These are phyloP conservation scores for Thereva nobilitata DNA, from an alignment of 2,888 invertebrate species.

Conservation along the genomic window DNA sequence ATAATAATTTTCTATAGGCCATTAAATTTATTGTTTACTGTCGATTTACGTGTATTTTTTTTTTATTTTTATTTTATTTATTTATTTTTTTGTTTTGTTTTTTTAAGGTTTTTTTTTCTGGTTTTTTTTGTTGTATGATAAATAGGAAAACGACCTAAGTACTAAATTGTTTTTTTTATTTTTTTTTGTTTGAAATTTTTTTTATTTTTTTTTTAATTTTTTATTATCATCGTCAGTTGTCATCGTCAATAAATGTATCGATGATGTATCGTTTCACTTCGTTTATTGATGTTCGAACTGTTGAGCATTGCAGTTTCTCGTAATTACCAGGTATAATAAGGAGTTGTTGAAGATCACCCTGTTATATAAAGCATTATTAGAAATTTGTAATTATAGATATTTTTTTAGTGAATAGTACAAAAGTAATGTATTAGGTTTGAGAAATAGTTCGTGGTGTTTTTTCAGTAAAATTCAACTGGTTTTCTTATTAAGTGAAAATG, in stretches of 20 bases:
- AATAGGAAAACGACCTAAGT: slow-evolving; percentile 30
- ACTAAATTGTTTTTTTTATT: slow-evolving; percentile 3
- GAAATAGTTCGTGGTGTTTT: too few species aligned
- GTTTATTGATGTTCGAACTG: slow-evolving; percentile 55
- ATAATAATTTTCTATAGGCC: slow-evolving; percentile 39
- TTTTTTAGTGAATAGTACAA: neutral
- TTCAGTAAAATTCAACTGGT: too few species aligned
- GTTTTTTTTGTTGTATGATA: slow-evolving; percentile 12
- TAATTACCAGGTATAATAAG: slow-evolving; percentile 55
- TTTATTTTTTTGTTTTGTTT: neutral
- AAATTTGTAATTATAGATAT: slow-evolving; percentile 18
- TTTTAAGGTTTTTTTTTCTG: slow-evolving; percentile 5
- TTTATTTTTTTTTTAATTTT: slow-evolving; percentile 5
- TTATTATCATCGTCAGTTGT: slow-evolving; percentile 49
- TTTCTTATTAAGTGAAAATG: neutral
- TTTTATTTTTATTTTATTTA: neutral
- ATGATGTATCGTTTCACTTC: slow-evolving; percentile 58
- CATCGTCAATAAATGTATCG: slow-evolving; percentile 58
- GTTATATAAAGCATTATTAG: neutral
- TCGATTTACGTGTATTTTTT: slow-evolving; percentile 25
- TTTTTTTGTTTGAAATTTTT: neutral
- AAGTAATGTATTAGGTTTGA: neutral
- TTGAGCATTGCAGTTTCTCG: slow-evolving; percentile 56
- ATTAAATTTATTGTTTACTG: slow-evolving; percentile 41
- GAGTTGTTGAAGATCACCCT: slow-evolving; percentile 57